phyloP scores from a whole-genome alignment of 92 coral and sea anemone genomes.

The Diadumene lineata region DNA sequence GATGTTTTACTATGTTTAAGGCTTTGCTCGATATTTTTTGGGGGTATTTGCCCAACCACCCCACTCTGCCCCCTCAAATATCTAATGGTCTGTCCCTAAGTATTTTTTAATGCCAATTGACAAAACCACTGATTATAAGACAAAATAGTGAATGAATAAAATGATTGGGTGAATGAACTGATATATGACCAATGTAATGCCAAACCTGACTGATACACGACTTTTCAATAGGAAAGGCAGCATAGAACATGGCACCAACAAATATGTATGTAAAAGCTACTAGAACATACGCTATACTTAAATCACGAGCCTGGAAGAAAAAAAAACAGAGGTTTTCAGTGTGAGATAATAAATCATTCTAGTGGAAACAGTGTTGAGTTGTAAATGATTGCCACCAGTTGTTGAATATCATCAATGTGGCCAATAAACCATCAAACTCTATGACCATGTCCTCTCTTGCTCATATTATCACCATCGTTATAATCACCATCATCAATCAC shows the following conservation, averaged over 20 bases:
- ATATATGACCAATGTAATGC: not conserved
- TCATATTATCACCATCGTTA: not conserved
- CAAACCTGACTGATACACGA: constrained; percentile 90
- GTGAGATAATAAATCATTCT: not conserved
- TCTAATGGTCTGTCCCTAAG: not conserved
- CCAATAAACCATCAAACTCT: not conserved
- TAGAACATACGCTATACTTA: constrained; percentile 79
- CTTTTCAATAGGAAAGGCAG: constrained; percentile 79
- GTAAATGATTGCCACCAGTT: not conserved
- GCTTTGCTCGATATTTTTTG: no score
- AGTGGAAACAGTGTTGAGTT: not conserved
- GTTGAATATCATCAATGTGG: not conserved
- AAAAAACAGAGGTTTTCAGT: not conserved
- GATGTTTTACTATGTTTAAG: no score
- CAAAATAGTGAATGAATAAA: not conserved
- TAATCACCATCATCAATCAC: not conserved
- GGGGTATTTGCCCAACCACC: not conserved
- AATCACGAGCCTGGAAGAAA: constrained; percentile 79
- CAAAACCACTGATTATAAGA: not conserved
- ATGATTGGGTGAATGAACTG: not conserved
- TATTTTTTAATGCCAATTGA: not conserved
- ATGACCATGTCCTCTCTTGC: not conserved
- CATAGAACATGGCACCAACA: constrained; percentile 83
- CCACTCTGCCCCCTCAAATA: not conserved
- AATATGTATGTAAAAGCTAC: constrained; percentile 81